Evolutionary conservation across 2,888 invertebrate species (phyloP).

Genomic region (Cataglyphis albicans): DNA sequence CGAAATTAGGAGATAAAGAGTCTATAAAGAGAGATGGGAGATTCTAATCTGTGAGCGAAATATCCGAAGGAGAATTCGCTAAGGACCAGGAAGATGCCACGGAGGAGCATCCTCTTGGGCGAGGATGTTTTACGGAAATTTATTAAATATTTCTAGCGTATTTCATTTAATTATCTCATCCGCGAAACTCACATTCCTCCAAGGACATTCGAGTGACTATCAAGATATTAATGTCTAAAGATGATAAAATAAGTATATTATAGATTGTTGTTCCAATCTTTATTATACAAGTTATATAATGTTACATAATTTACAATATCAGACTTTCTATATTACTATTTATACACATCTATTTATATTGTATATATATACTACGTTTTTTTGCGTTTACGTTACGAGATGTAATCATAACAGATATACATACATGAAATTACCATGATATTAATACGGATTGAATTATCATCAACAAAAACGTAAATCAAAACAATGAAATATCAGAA

Average conservation of each 20-base stretch:
- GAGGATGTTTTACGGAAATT: constrained; percentile 76
- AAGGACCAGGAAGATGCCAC: constrained; percentile 67
- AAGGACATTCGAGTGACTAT: constrained; percentile 73
- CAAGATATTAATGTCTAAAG: constrained; percentile 56
- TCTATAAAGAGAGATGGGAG: constrained; percentile 40
- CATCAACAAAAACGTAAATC: background rate
- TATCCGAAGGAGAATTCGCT: constrained; percentile 74
- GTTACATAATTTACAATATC: constrained; percentile 23
- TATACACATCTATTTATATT: background rate
- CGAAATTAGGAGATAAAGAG: constrained; percentile 32
- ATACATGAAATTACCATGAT: constrained; percentile 1
- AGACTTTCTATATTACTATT: background rate
- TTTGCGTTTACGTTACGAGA: too few relatives aligned
- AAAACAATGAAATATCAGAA: background rate
- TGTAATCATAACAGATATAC: background rate
- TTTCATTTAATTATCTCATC: constrained; percentile 81
- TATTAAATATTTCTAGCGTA: constrained; percentile 84
- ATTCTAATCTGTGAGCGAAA: constrained; percentile 77
- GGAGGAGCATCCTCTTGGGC: constrained; percentile 56
- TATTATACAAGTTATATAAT: background rate
- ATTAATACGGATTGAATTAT: background rate
- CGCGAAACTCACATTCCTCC: constrained; percentile 76
- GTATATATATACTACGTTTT: background rate
- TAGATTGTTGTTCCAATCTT: background rate
- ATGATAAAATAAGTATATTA: constrained; percentile 38